These are phyloP conservation scores for Tortrix viridana DNA, from an alignment of 2,888 invertebrate species.

Conservation along the genomic window DNA sequence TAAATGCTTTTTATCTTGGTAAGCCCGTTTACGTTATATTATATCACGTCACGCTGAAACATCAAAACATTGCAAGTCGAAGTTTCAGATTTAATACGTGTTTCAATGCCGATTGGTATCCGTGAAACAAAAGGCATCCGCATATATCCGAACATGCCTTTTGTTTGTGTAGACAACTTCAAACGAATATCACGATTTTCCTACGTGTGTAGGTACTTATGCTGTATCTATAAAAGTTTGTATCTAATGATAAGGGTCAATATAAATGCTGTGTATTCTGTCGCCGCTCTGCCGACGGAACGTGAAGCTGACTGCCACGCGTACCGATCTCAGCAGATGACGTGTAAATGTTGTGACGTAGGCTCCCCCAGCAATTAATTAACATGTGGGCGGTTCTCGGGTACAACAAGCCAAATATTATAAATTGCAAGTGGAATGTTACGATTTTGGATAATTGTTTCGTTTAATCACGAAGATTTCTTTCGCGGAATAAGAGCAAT, in stretches of 20 bases:
- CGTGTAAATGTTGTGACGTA: slow-evolving; percentile 26
- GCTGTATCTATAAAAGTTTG: background rate
- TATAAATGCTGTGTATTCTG: slow-evolving; percentile 24
- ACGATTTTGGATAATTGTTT: background rate
- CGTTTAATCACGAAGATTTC: no score
- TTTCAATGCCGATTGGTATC: slow-evolving; percentile 13
- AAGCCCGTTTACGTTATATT: background rate
- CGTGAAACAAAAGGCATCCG: slow-evolving; percentile 25
- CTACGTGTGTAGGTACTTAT: slow-evolving; percentile 3
- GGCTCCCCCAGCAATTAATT: slow-evolving; percentile 9
- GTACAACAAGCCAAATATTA: background rate
- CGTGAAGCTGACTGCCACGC: slow-evolving; percentile 15
- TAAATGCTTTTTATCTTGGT: no score
- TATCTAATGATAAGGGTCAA: slow-evolving; percentile 27
- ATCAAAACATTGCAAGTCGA: background rate
- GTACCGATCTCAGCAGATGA: slow-evolving; percentile 17
- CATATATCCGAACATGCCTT: slow-evolving; percentile 23
- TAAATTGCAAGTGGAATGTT: background rate
- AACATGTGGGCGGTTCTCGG: background rate
- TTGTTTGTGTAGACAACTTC: slow-evolving; percentile 25
- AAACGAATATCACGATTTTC: slow-evolving; percentile 25
- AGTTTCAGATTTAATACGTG: slow-evolving; percentile 23
- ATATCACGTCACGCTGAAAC: background rate
- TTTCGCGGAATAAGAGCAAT: no score
- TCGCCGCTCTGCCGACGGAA: slow-evolving; percentile 7